phyloP scores from a whole-genome alignment of 1,140 invertebrate genomes.

The Drosophila carrolli region DNA sequence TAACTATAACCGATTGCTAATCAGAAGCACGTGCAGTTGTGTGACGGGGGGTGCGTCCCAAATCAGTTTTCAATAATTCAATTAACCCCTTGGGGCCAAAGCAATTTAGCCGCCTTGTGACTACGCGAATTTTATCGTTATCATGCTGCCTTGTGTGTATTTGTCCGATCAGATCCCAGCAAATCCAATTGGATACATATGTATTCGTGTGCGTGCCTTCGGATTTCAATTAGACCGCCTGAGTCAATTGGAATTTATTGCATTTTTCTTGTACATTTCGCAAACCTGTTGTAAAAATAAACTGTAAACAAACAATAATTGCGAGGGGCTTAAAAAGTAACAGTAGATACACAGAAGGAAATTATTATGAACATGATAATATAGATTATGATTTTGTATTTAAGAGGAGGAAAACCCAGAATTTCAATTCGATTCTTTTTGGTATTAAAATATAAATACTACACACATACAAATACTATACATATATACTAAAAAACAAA shows the following conservation, averaged over 20 bases:
- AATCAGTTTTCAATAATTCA: slow-evolving; percentile 80
- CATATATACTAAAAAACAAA: no score
- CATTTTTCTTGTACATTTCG: slow-evolving; percentile 1
- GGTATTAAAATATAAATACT: no score
- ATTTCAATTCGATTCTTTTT: no score
- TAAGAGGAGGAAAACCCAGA: no score
- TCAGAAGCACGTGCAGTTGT: slow-evolving; percentile 55
- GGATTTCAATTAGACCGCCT: slow-evolving; percentile 25
- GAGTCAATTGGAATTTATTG: slow-evolving; percentile 29
- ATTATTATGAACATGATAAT: no score
- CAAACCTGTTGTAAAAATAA: slow-evolving; percentile 70
- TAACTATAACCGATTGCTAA: slow-evolving; percentile 45
- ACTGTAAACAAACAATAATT: slow-evolving; percentile 48
- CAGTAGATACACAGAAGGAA: not conserved
- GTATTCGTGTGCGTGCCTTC: not conserved
- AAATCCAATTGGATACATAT: slow-evolving; percentile 27
- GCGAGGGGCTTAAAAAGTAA: slow-evolving; percentile 4
- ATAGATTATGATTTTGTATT: no score
- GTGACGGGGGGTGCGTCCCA: slow-evolving; percentile 5
- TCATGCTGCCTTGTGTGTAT: slow-evolving; percentile 20
- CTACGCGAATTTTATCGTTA: slow-evolving; percentile 20
- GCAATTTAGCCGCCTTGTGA: slow-evolving; percentile 68
- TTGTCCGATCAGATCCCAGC: slow-evolving; percentile 13
- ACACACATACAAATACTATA: no score
- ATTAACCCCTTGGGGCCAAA: slow-evolving; percentile 79